Conservation (phyloP, 37 sponge, comb jelly and placozoan genomes). For the Corticium candelabrum region DNA sequence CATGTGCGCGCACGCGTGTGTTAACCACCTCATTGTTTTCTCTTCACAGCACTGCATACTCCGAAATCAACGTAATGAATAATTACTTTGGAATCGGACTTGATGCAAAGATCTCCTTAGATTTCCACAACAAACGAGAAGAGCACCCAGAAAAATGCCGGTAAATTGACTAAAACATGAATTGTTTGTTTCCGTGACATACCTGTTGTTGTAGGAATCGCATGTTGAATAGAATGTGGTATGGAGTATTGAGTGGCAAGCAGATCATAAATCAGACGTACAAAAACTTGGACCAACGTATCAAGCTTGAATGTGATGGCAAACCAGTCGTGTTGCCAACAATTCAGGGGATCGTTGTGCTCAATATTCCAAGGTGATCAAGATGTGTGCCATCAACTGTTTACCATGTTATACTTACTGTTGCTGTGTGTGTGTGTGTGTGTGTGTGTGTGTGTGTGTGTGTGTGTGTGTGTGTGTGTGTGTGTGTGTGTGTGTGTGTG, state of each 20-base stretch:
- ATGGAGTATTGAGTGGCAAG: constrained; percentile 62
- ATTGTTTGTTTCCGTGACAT: background rate
- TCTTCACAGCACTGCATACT: background rate
- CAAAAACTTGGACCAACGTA: constrained; percentile 45
- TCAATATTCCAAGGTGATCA: constrained; percentile 71
- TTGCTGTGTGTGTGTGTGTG: no score
- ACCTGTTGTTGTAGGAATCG: constrained; percentile 46
- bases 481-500: no score
- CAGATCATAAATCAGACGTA: constrained; percentile 62
- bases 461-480: no score
- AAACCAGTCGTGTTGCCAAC: constrained; percentile 48
- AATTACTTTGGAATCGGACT: constrained; percentile 91
- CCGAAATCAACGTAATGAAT: constrained; percentile 77
- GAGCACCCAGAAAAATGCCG: constrained; percentile 66
- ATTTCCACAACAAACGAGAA: constrained; percentile 68
- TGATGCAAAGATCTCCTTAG: constrained; percentile 80
- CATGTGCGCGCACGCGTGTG: no score
- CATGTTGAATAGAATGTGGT: constrained; percentile 67
- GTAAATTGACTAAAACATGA: constrained; percentile 20
- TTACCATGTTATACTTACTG: background rate
- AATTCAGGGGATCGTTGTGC: constrained; percentile 77
- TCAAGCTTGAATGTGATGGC: constrained; percentile 77
- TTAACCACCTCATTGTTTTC: no score
- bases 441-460: background rate
- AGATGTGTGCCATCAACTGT: no score